Base-by-base conservation (phyloP, 2,797 vertebrate species). In the Pagetopsis macropterus region DNA sequence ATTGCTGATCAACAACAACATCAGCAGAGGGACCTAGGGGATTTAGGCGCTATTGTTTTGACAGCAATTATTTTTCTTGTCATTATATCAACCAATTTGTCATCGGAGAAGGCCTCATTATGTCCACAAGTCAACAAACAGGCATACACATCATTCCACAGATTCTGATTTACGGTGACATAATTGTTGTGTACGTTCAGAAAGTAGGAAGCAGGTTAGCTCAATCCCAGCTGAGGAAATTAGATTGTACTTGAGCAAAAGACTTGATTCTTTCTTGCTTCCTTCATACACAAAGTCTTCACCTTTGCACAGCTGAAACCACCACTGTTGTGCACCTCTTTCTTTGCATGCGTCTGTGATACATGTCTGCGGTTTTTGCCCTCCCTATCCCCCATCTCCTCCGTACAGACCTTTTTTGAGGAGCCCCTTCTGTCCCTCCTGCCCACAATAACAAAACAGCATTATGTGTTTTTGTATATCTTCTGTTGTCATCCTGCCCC, bases 181-280 rank as follows among this genome's bases (percentile, higher is more conserved):
- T 45, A 56, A 54, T 78, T 31, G 15, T 62, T 60, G 14, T 48
- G 45, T 17, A 48, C 10, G 1, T 54, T 65, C 16, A 60, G 33
- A 51, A 65, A 78, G 48, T 11, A 51, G 46, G 17, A 55, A 9
- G 17, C 45, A 60, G 60, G 58, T 78, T 79, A 52, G 45, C 48
- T 52, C 51, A 6, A 21, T 69, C 50, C 44, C 43, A 72, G 44
- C 37, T 56, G 65, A 73, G 63, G 77, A 71, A 65, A 72, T 74
- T 1, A 37, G 50, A 76, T 50, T 79, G 37, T n/a, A 70, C 70
- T 21, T 7, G 11, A 76, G 81, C 56, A 78, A 75, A 92, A 91
- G 87, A 90, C 86, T 89, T 84, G 87, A 91, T 93, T 91, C 80
- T 90, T 88, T 88, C 79, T 83, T 90, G 75, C 61, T 68, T 76